Percentiles rank a stretch among this genome's conserved stretches.
These are phyloP conservation scores for Serripes groenlandicus DNA, from an alignment of 2,888 invertebrate genomes.

Conservation along the genomic window DNA sequence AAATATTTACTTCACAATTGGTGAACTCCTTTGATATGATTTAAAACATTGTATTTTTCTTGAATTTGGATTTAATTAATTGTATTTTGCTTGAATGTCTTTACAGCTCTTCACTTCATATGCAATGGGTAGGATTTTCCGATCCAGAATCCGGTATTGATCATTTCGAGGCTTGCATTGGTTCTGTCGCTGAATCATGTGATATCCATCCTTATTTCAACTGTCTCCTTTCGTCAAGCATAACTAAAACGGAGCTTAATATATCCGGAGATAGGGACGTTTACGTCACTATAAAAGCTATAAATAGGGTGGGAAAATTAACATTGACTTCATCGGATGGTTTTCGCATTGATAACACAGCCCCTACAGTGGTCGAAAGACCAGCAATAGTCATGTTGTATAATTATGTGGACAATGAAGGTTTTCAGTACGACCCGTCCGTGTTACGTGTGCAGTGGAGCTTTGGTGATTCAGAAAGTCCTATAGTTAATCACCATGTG, in stretches of 20 bases:
- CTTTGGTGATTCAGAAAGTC: conserved; percentile 58
- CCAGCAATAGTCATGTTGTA: conserved; percentile 18
- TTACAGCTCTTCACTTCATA: conserved; percentile 42
- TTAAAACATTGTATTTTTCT: too few relatives aligned
- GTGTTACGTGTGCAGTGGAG: conserved; percentile 45
- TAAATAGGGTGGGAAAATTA: conserved; percentile 48
- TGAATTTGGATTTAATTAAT: too few relatives aligned
- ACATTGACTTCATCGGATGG: conserved; percentile 36
- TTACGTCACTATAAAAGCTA: conserved; percentile 46
- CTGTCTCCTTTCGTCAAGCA: conserved; percentile 28
- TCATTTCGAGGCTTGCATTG: conserved; percentile 48
- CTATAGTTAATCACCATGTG: conserved; percentile 49
- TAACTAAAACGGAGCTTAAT: conserved; percentile 31
- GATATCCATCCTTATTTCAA: conserved; percentile 43
- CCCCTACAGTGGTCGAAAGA: conserved; percentile 29
- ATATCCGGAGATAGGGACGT: conserved; percentile 30
- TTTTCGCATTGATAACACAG: conserved; percentile 47
- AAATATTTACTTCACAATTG: too few relatives aligned
- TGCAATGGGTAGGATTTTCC: conserved; percentile 44
- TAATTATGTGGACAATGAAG: neutral
- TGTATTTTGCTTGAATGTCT: too few relatives aligned
- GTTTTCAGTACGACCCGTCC: conserved; percentile 57
- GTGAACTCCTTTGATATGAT: too few relatives aligned
- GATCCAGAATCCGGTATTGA: conserved; percentile 55
- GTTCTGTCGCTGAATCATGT: conserved; percentile 19